Percentiles rank a stretch among this genome's conserved stretches.
Evolutionary conservation across 2,113 vertebrate species (phyloP).

Genomic region (Diphyllodes magnificus): DNA sequence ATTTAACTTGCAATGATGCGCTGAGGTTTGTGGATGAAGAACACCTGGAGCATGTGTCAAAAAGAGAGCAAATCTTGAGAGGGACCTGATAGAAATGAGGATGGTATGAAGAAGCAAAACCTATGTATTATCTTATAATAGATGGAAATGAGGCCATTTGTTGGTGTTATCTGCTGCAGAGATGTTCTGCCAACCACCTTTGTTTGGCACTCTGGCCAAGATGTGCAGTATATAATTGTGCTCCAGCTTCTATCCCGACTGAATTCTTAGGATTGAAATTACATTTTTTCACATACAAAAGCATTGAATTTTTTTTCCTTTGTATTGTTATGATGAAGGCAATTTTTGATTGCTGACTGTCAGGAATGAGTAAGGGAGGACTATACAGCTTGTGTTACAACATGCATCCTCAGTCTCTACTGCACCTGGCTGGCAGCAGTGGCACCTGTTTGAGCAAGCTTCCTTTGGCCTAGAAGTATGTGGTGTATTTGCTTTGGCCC

Average conservation of each 20-base stretch:
- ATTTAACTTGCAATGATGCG: not conserved
- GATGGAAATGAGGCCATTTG: slow-evolving; percentile 9
- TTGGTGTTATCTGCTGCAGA: not conserved
- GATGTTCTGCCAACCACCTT: not conserved
- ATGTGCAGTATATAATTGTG: not conserved
- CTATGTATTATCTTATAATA: not conserved
- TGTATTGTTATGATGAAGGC: not conserved
- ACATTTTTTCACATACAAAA: not conserved
- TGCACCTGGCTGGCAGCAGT: not conserved
- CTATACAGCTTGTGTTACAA: not conserved
- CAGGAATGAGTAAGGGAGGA: not conserved
- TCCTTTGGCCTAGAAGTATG: not conserved
- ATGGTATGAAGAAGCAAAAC: not conserved
- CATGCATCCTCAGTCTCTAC: not conserved
- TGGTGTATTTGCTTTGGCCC: not conserved
- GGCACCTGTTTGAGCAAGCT: not conserved
- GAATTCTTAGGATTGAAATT: slow-evolving; percentile 1
- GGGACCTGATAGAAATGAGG: not conserved
- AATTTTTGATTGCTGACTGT: not conserved
- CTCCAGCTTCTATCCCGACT: not conserved
- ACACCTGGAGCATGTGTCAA: not conserved
- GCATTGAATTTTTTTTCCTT: not conserved
- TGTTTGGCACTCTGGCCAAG: slow-evolving; percentile 8
- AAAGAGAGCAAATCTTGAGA: not conserved
- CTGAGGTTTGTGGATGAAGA: slow-evolving; percentile 7